phyloP scores from a whole-genome alignment of 2,113 vertebrate genomes.

The Thamnaconus septentrionalis region DNA sequence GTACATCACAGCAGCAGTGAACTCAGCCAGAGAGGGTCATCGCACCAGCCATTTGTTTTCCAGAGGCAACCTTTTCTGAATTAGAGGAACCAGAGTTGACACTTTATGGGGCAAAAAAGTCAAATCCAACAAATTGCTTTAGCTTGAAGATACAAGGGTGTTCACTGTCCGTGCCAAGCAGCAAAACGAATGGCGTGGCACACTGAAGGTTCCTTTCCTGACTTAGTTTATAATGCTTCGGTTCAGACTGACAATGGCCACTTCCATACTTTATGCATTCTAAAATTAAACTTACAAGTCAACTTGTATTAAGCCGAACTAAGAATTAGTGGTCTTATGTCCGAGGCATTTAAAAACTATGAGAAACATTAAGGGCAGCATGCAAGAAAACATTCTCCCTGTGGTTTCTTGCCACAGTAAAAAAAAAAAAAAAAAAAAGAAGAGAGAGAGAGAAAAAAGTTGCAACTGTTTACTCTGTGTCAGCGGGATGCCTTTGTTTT shows the following conservation, averaged over 20 bases:
- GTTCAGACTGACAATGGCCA: not conserved
- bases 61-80: constrained; percentile 41
- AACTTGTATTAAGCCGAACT: no score
- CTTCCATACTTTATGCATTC: no score
- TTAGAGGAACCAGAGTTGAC: constrained; percentile 51
- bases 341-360: not conserved
- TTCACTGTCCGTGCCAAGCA: constrained; percentile 34
- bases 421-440: not conserved
- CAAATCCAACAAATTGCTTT: constrained; percentile 64
- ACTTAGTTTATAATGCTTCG: constrained; percentile 31
- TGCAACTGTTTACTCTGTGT: constrained; percentile 8
- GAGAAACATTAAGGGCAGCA: not conserved
- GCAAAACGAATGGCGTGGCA: constrained; percentile 52
- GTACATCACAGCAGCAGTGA: constrained; percentile 40
- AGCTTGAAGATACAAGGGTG: constrained; percentile 43
- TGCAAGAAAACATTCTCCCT: not conserved
- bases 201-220: constrained; percentile 11
- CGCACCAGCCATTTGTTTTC: constrained; percentile 58
- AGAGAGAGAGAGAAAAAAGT: constrained; percentile 2
- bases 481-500: constrained; percentile 29
- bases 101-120: constrained; percentile 57
- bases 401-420: no score
- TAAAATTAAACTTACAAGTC: no score
- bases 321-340: not conserved
- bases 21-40: constrained; percentile 48